Evolutionary conservation across 2,888 invertebrate genomes (phyloP).

Genomic region (Escarpia spicata): DNA sequence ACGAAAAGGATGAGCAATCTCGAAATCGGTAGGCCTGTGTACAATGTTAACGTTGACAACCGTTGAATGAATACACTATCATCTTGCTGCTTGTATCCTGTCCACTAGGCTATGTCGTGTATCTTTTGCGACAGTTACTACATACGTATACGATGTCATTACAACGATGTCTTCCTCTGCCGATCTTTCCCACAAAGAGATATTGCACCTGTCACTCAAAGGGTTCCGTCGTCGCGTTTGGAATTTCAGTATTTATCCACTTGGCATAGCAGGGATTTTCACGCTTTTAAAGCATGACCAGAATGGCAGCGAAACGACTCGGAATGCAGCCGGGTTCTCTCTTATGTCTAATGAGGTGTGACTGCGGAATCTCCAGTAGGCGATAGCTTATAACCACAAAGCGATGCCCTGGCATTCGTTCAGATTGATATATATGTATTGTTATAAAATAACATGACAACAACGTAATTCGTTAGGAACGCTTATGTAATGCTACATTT

Average conservation of each 20-base stretch:
- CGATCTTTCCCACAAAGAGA: not conserved
- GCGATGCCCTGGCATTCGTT: not conserved
- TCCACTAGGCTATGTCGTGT: not conserved
- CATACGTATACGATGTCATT: not conserved
- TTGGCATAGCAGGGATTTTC: not conserved
- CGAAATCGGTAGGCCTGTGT: too few species aligned
- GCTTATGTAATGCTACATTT: not conserved
- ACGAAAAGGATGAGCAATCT: too few species aligned
- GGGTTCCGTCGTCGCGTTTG: not conserved
- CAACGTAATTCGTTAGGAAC: not conserved
- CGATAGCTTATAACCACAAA: not conserved
- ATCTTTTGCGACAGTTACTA: not conserved
- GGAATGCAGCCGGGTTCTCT: not conserved
- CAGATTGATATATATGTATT: not conserved
- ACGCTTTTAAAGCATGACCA: constrained; percentile 12
- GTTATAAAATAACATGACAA: not conserved
- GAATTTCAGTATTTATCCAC: constrained; percentile 13
- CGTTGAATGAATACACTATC: not conserved
- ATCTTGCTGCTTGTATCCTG: not conserved
- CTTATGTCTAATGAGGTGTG: not conserved
- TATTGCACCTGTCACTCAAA: not conserved
- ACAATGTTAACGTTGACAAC: too few species aligned
- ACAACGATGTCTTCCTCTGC: not conserved
- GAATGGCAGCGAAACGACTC: not conserved
- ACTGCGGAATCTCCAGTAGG: not conserved